Conservation (phyloP, 2,888 invertebrate genomes). For the Caenorhabditis panamensis region DNA sequence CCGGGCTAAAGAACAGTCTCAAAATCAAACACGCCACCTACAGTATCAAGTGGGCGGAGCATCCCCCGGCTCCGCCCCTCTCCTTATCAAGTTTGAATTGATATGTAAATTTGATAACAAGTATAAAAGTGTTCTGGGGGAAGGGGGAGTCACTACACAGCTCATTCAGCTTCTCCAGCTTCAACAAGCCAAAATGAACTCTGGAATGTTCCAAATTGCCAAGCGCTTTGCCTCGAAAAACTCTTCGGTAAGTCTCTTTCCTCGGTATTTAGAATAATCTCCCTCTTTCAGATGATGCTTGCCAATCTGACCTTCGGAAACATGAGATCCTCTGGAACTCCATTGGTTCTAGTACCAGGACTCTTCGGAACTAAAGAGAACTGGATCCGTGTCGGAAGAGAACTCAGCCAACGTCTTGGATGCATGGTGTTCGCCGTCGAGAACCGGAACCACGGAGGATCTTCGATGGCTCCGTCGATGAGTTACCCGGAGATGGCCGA, state of each 20-base stretch:
- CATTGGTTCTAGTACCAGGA: conserved; percentile 37
- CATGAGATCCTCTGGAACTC: conserved; percentile 42
- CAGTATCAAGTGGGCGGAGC: neutral
- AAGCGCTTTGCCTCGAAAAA: neutral
- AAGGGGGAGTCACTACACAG: neutral
- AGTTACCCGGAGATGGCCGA: conserved; percentile 48
- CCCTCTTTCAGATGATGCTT: conserved; percentile 46
- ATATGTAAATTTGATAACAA: neutral
- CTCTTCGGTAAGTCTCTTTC: neutral
- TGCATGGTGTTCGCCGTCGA: conserved; percentile 57
- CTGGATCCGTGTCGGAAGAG: conserved; percentile 49
- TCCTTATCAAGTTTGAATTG: neutral
- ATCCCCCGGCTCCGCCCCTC: neutral
- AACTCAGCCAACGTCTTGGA: conserved; percentile 44
- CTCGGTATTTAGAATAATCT: neutral
- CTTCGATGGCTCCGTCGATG: conserved; percentile 45
- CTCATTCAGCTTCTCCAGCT: neutral
- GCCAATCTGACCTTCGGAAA: conserved; percentile 52
- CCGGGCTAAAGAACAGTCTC: neutral
- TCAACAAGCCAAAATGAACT: neutral
- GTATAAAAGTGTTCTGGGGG: neutral
- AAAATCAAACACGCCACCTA: neutral
- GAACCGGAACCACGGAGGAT: conserved; percentile 48
- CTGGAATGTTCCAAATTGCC: neutral
- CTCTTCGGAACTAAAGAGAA: conserved; percentile 54